Base-by-base conservation (phyloP, 2,797 vertebrate species). In the Spheniscus humboldti region DNA sequence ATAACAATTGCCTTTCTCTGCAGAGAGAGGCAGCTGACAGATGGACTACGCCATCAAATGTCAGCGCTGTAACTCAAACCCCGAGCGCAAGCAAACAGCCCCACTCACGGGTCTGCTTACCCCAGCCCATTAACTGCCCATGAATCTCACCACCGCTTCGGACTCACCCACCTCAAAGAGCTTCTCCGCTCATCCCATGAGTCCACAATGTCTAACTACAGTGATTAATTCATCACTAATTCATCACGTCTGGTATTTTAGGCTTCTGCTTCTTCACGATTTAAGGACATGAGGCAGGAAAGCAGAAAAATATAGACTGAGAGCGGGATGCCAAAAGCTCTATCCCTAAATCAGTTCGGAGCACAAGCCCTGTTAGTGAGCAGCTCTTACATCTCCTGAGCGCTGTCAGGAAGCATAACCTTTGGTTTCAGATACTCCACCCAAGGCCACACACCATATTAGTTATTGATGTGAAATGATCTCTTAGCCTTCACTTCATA, bases 61-160 rank as follows among this genome's bases (percentile, higher is more conserved):
- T 84, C 96, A 96, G 72, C 19, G 31, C 71, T 55, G 28, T 94
- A 95, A 97, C 73, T 93, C 93, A 97, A 88, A 93, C 71, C 66
- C 64, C 19, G 9, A 75, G 35, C 6, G 22, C 84, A 79, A 67
- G 86, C 62, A 63, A 91, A 92, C 30, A 62, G 77, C 28, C 68
- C 64, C 86, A 17, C 85, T 57, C 74, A 39, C 4, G 48, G 43
- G 18, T n/a, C 76, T 93, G 35, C 31, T 80, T 75, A 43, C 63
- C 76, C 37, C 85, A 30, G 73, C 39, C 18, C 28, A 52, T n/a
- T 39, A 53, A 75, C 79, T 22, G 19, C 50, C 86, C 74, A 56
- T 67, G 88, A 67, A 90, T 86, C 83, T 50, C 39, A 35, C 28
- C 63, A 22, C 41, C 5, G 4, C 25, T 31, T 48, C 7, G 4